Evolutionary conservation across 1,140 invertebrate genomes (phyloP).

Genomic region (Homalodisca vitripennis): DNA sequence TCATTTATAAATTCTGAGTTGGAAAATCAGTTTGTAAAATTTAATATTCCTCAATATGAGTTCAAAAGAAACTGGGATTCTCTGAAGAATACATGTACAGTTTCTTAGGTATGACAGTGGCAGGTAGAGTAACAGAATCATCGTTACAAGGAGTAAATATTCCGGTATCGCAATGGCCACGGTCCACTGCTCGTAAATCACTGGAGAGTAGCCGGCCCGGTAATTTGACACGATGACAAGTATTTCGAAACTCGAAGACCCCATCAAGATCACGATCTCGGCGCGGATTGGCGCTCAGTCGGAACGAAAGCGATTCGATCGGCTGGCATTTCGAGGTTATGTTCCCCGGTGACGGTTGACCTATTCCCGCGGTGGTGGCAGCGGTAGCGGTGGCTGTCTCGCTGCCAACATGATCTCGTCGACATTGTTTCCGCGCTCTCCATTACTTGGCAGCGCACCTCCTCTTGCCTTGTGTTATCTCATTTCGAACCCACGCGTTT

Average conservation of each 20-base stretch:
- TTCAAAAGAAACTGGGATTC: too few relatives aligned
- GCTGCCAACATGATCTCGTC: not conserved
- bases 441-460: not conserved
- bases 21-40: too few relatives aligned
- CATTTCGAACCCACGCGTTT: not conserved
- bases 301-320: slow-evolving; percentile 21
- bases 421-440: slow-evolving; percentile 13
- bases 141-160: too few relatives aligned
- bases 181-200: too few relatives aligned
- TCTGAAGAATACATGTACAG: too few relatives aligned
- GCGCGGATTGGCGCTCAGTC: slow-evolving; percentile 3
- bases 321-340: slow-evolving; percentile 20
- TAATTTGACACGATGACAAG: not conserved
- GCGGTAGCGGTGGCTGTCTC: not conserved
- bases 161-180: too few relatives aligned
- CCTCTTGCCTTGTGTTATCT: too few relatives aligned
- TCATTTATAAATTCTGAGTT: too few relatives aligned
- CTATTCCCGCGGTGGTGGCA: slow-evolving; percentile 16
- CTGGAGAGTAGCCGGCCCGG: too few relatives aligned
- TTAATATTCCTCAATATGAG: too few relatives aligned
- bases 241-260: not conserved
- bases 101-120: too few relatives aligned
- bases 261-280: not conserved
- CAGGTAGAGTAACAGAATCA: too few relatives aligned
- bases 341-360: slow-evolving; percentile 20